Base-by-base conservation (phyloP, 2,888 invertebrate species). In the Leucozona laternaria region DNA sequence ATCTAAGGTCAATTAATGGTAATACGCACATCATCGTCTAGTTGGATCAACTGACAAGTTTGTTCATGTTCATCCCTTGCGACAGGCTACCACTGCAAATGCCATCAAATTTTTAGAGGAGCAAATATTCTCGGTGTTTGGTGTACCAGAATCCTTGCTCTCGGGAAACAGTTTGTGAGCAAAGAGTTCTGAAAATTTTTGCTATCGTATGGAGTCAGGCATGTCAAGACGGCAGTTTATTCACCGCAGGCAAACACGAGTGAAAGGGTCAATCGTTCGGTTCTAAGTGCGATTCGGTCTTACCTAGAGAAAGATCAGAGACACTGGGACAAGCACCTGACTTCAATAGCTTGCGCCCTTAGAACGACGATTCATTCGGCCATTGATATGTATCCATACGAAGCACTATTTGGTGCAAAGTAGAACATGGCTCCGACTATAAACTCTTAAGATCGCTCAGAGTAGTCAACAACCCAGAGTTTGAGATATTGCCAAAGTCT, bases 211-310 rank as follows among this genome's bases (percentile, higher is more conserved):
- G n/a, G n/a, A n/a, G n/a, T n/a, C n/a, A n/a, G n/a, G n/a, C n/a
- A n/a, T n/a, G n/a, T n/a, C n/a, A n/a, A n/a, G n/a, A n/a, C n/a
- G n/a, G n/a, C n/a, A n/a, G n/a, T n/a, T 0, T 25, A 53, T 20
- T 25, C 25, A 4, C 64, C 66, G 2, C 66, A 68, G n/a, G 48
- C 68, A 1, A 68, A 68, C 22, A 53, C 68, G 0, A 50, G 50
- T 31, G 68, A 68, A 15, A 34, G 68, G 22, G 68, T 68, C 1
- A 68, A 68, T 43, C 22, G 37, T 15, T 50, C 68, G 1, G 25
- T 68, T 13, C 7, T 68, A 4, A 22, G 50, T 2, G 68, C 50
- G 1, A 53, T 68, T 20, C 48, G 68, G 3, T 50, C 68, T 0
- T 68, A 68, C 13, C 34, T 68, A 1, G 53, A 15, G 6, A 53